Base-by-base conservation (phyloP, 2,113 vertebrate species). In the Phalacrocorax carbo region DNA sequence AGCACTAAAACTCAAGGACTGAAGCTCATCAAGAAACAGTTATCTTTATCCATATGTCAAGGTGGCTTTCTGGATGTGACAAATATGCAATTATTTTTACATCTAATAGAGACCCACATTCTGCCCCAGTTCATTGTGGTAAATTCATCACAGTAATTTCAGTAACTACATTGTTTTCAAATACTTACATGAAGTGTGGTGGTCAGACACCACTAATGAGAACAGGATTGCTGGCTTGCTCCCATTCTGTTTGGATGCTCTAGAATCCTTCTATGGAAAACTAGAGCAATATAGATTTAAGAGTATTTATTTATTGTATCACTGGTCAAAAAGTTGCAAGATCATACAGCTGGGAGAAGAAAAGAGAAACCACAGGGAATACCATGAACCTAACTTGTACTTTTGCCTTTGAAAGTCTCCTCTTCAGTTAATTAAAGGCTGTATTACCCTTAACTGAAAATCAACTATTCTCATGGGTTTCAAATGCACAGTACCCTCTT, bases 1-100 rank as follows among this genome's bases (percentile, higher is more conserved):
- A 90, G 92, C 49, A 80, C 82, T 81, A 86, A 92, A 95, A 92
- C 85, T 93, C 85, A 88, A 93, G 86, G 90, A 94, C 88, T 58
- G n/a, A 32, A 75, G 86, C 77, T 94, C 83, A 75, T 93, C 88
- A 91, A 79, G 72, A 90, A 95, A 78, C 60, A 78, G 65, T 93
- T 92, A 78, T 83, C 76, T 88, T 76, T 86, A 81, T 34, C 78
- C 60, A 88, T 75, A 29, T 70, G 49, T 52, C 95, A 95, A 82
- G 61, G 7, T 9, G 19, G 72, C 82, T 90, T 94, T 93, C 61
- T 21, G 23, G 77, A 40, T 68, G 73, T 68, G 89, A 88, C 73
- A 92, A 92, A 92, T 44, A 87, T 8, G 36, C 57, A 78, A 82
- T 95, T 94, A 88, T 88, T 96, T 90, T 84, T 82, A 71, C 49